Percentiles rank a stretch among this genome's conserved stretches.
These are phyloP conservation scores for Chaetodon auriga DNA, from an alignment of 2,113 vertebrate genomes.

Conservation along the genomic window DNA sequence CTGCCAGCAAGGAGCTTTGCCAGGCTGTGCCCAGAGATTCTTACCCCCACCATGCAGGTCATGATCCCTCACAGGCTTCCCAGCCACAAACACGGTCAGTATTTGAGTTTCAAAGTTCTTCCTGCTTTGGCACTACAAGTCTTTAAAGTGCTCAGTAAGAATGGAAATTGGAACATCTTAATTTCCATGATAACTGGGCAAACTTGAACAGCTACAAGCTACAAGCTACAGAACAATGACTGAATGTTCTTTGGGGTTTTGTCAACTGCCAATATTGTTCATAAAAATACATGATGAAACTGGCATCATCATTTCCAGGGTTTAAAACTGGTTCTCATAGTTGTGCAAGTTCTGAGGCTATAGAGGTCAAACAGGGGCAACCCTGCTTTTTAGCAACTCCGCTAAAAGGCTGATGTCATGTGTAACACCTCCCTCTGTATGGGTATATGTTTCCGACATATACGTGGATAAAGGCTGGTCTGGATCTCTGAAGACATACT, in stretches of 20 bases:
- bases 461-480: neutral
- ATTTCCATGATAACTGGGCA: no score
- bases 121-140: no score
- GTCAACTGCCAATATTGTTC: neutral
- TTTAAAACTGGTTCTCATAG: neutral
- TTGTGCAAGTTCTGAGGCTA: neutral
- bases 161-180: no score
- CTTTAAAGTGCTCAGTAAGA: no score
- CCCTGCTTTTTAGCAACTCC: neutral
- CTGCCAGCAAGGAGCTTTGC: no score
- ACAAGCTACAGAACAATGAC: neutral
- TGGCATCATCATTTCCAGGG: neutral
- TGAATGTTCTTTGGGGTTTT: neutral
- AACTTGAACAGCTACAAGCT: no score
- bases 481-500: constrained; percentile 75
- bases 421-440: neutral
- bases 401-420: neutral
- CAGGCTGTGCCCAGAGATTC: no score
- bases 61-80: no score
- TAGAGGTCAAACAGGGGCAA: neutral
- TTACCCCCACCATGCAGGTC: no score
- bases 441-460: neutral
- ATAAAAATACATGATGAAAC: neutral
- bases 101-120: no score
- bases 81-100: no score